These are phyloP conservation scores for Nemotelus pantherinus DNA, from an alignment of 2,888 invertebrate genomes.

Conservation along the genomic window DNA sequence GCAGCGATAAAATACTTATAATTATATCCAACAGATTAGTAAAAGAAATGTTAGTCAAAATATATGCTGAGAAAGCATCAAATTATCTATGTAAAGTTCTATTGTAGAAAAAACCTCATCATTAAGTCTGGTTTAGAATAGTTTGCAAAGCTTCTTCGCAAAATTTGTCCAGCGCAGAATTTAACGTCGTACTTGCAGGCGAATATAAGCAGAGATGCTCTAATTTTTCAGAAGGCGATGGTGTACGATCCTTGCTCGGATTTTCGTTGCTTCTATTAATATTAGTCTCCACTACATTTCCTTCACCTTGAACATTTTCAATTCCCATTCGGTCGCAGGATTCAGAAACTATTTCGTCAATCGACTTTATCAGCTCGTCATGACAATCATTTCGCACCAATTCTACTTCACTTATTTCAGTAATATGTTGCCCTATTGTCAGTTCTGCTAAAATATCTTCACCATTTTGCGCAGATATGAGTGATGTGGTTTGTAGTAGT, in stretches of 20 bases:
- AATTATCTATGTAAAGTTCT: too few relatives aligned
- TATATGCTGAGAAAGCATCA: too few relatives aligned
- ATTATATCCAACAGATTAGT: too few relatives aligned
- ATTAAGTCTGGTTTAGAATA: conserved; percentile 41
- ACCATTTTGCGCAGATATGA: conserved; percentile 52
- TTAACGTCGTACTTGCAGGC: conserved; percentile 51
- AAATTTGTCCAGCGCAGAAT: conserved; percentile 46
- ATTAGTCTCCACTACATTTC: neutral
- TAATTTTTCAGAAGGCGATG: conserved; percentile 74
- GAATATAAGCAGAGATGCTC: conserved; percentile 72
- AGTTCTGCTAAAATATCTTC: conserved; percentile 45
- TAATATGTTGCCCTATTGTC: conserved; percentile 41
- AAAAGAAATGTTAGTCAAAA: too few relatives aligned
- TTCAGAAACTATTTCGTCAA: conserved; percentile 64
- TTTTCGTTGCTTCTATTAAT: conserved; percentile 33
- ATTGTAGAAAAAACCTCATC: neutral
- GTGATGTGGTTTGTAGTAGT: conserved; percentile 64
- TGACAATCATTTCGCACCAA: conserved; percentile 52
- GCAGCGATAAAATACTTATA: too few relatives aligned
- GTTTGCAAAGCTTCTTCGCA: conserved; percentile 50
- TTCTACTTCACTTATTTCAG: conserved; percentile 60
- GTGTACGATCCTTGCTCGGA: conserved; percentile 56
- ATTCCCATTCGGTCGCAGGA: conserved; percentile 63
- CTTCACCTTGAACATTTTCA: conserved; percentile 53
- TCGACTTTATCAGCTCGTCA: conserved; percentile 59